A percentile compares a stretch with the other conserved stretches of the same genome.
phyloP scores from a whole-genome alignment of 2,797 vertebrate genomes.

The Hafferia zeledoni region DNA sequence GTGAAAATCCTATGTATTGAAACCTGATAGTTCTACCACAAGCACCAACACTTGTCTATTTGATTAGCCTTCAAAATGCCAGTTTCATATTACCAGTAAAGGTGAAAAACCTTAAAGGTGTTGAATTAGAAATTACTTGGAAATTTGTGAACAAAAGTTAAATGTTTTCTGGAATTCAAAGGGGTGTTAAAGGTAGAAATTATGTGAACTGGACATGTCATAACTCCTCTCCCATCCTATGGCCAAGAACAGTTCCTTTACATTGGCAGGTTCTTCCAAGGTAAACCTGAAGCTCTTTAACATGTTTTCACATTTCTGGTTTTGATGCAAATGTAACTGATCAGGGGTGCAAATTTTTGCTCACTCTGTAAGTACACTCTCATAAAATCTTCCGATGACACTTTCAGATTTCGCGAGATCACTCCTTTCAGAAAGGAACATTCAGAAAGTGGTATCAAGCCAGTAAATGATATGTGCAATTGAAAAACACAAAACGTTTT shows the following conservation, averaged over 20 bases:
- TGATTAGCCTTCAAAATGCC: neutral
- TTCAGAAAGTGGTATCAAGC: neutral
- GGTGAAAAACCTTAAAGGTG: neutral
- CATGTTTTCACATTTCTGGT: neutral
- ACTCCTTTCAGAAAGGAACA: neutral
- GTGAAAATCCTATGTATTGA: neutral
- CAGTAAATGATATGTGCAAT: accelerated
- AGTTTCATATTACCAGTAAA: neutral
- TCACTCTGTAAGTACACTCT: neutral
- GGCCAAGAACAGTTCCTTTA: neutral
- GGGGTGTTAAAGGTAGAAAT: neutral
- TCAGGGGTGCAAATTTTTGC: neutral
- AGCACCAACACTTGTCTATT: neutral
- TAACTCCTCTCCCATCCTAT: neutral
- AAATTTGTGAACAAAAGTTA: neutral
- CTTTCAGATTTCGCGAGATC: neutral
- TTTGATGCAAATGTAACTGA: neutral
- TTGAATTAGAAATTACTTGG: neutral
- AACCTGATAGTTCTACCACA: neutral
- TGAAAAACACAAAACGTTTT: neutral
- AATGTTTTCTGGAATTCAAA: neutral
- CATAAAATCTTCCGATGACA: neutral
- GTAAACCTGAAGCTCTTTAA: neutral
- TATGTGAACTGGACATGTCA: neutral
- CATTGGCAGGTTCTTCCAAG: neutral